Percentiles rank a stretch among this genome's conserved stretches.
Evolutionary conservation across 2,797 vertebrate genomes (phyloP).

Genomic region (Poeciliopsis gracilis): DNA sequence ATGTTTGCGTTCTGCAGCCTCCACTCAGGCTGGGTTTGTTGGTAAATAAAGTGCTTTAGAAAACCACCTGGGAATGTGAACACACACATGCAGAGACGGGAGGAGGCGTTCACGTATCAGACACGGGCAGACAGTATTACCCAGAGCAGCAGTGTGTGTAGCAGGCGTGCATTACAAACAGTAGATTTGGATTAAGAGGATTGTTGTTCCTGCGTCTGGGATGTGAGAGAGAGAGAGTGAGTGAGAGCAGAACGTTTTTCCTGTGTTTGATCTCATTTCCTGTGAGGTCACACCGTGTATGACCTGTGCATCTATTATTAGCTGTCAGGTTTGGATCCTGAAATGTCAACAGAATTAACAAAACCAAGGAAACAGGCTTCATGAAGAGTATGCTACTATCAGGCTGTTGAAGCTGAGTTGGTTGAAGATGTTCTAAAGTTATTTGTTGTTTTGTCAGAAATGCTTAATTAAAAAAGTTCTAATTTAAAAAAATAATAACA

Average conservation of each 20-base stretch:
- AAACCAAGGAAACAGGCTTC: neutral
- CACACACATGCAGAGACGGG: neutral
- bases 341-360: neutral
- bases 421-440: neutral
- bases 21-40: constrained; percentile 39
- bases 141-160: neutral
- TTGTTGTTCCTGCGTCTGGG: constrained; percentile 25
- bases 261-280: constrained; percentile 43
- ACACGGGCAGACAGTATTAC: constrained; percentile 2
- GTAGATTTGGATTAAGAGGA: constrained; percentile 47
- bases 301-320: constrained; percentile 17
- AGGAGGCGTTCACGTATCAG: constrained; percentile 1
- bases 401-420: neutral
- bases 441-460: neutral
- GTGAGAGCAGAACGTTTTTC: constrained; percentile 11
- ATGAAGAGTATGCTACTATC: no score
- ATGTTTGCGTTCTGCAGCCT: constrained; percentile 26
- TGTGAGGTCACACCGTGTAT: constrained; percentile 41
- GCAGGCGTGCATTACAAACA: constrained; percentile 9
- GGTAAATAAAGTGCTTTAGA: constrained; percentile 51
- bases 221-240: constrained; percentile 4
- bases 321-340: neutral
- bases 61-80: constrained; percentile 33
- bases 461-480: neutral
- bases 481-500: no score